Evolutionary conservation across 23 tunicate species (phyloP).

Genomic region (Oikopleura albicans): DNA sequence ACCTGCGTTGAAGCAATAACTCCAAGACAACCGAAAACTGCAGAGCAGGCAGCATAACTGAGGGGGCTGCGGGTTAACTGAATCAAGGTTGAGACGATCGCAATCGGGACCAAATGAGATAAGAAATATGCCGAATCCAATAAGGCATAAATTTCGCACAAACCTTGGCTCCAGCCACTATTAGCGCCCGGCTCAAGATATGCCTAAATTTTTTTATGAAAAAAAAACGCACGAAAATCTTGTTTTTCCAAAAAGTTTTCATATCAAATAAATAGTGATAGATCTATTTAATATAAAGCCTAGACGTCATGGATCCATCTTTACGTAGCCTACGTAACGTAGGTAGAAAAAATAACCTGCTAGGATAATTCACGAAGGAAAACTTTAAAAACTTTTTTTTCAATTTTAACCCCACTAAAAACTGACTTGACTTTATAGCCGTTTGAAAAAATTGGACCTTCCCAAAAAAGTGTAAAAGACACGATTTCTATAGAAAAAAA

Average conservation of each 20-base stretch:
- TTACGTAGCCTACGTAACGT: no score
- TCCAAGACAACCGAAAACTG: background rate
- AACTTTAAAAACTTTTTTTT: no score
- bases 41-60: constrained; percentile 14
- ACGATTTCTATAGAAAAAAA: no score
- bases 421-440: no score
- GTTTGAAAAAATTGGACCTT: no score
- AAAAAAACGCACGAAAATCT: background rate
- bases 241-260: background rate
- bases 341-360: no score
- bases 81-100: background rate
- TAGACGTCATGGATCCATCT: no score
- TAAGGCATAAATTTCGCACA: background rate
- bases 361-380: no score
- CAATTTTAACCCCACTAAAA: no score
- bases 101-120: background rate
- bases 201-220: no score
- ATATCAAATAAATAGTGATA: background rate
- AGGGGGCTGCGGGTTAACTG: background rate
- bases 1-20: constrained; percentile 2
- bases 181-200: background rate
- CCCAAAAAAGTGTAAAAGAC: no score
- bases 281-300: background rate
- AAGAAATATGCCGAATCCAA: background rate
- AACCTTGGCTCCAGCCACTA: background rate